These are phyloP conservation scores for Styela clava DNA, from an alignment of 23 tunicate species.

Conservation along the genomic window DNA sequence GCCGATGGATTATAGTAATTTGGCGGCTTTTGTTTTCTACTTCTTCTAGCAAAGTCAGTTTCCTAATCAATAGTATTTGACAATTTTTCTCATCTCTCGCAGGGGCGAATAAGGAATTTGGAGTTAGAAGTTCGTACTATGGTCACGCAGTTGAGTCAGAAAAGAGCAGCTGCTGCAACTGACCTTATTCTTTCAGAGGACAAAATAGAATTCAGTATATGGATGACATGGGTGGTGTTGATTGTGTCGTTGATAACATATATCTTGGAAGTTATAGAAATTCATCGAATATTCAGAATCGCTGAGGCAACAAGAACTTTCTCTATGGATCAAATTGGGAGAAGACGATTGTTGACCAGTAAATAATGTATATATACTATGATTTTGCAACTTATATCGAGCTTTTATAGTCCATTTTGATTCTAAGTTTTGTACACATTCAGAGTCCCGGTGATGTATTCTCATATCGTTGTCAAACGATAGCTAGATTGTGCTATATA, in stretches of 20 bases:
- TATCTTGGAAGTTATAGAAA: conserved; percentile 3
- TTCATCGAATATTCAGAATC: background rate
- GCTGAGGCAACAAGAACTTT: background rate
- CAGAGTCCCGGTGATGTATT: too few relatives aligned
- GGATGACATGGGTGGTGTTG: conserved; percentile 16
- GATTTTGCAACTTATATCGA: too few relatives aligned
- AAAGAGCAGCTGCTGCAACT: background rate
- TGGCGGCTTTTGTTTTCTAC: too few relatives aligned
- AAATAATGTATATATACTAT: too few relatives aligned
- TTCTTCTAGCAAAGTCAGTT: too few relatives aligned
- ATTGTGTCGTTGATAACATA: background rate
- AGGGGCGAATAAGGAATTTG: conserved; percentile 9
- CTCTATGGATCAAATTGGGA: background rate
- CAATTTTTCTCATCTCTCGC: background rate
- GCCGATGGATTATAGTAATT: too few relatives aligned
- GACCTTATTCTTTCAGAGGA: background rate
- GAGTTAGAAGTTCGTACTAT: conserved; percentile 16
- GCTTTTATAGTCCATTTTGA: too few relatives aligned
- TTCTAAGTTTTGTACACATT: too few relatives aligned
- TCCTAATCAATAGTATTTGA: too few relatives aligned
- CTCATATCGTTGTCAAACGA: too few relatives aligned
- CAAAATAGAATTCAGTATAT: background rate
- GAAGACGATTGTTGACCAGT: background rate
- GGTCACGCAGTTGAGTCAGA: background rate
- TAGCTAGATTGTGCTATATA: too few relatives aligned